Evolutionary conservation across 2,113 vertebrate species (phyloP).

Genomic region (Chaetorhynchus papuensis): DNA sequence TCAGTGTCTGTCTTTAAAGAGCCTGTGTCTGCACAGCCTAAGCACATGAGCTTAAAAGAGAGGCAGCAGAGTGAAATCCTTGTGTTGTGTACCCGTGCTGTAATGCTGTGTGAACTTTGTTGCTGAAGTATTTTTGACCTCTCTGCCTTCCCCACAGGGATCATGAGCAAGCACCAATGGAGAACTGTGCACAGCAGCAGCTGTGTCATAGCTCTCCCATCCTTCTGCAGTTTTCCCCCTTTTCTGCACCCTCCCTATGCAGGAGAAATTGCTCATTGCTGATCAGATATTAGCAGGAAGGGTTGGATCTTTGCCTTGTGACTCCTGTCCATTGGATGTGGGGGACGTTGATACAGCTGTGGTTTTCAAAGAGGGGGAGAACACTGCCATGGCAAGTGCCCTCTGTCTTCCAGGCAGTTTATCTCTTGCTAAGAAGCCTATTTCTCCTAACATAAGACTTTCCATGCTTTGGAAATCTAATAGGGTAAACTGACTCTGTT

Average conservation of each 20-base stretch:
- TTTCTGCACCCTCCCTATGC: background rate
- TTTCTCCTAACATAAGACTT: constrained; percentile 21
- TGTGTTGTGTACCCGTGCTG: fast-evolving
- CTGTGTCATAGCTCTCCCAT: background rate
- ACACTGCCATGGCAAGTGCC: background rate
- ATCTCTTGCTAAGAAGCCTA: background rate
- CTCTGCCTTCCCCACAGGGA: background rate
- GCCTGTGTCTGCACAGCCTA: background rate
- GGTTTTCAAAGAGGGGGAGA: background rate
- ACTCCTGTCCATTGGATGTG: background rate
- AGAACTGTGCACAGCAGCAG: fast-evolving
- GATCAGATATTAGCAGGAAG: background rate
- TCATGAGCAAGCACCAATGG: fast-evolving
- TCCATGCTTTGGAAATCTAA: constrained; percentile 49
- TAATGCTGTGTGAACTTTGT: background rate
- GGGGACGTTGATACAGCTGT: background rate
- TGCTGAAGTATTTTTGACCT: background rate
- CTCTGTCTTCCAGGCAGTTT: background rate
- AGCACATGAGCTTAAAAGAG: background rate
- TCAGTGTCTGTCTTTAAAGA: background rate
- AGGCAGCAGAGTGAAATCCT: background rate
- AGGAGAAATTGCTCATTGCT: background rate
- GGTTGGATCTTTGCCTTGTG: background rate
- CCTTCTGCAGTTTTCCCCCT: background rate
- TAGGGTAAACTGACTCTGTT: constrained; percentile 63